These are phyloP conservation scores for Strigamia crassipes DNA, from an alignment of 2,888 invertebrate genomes.

Conservation along the genomic window DNA sequence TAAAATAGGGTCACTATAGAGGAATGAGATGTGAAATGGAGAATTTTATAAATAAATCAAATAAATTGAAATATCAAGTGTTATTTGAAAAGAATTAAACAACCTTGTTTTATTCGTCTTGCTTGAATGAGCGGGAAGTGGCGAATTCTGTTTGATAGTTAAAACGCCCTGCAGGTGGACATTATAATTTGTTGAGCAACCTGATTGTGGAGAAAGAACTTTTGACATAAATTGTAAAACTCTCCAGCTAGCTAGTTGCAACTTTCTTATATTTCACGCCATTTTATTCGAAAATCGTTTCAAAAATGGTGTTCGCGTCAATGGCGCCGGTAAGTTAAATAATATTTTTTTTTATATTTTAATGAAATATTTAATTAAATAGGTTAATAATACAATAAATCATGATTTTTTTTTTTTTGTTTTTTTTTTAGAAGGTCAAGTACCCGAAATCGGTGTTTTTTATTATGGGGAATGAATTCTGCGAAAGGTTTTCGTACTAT, in stretches of 20 bases:
- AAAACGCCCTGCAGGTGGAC: not conserved
- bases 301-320: not conserved
- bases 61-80: too few relatives aligned
- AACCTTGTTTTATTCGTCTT: not conserved
- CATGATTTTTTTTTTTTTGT: too few relatives aligned
- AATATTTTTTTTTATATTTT: conserved; percentile 53
- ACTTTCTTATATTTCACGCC: not conserved
- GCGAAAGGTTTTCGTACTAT: conserved; percentile 95
- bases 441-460: conserved; percentile 83
- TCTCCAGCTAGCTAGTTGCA: too few relatives aligned
- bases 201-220: not conserved
- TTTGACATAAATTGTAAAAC: not conserved
- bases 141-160: not conserved
- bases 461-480: conserved; percentile 95
- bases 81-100: not conserved
- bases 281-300: not conserved
- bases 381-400: too few relatives aligned
- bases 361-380: conserved; percentile 93
- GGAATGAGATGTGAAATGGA: too few relatives aligned
- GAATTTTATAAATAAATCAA: too few relatives aligned
- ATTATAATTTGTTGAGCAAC: not conserved
- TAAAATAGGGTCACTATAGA: not conserved
- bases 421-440: not conserved
- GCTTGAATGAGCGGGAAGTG: not conserved
- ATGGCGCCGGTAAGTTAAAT: not conserved